Evolutionary conservation across 2,113 vertebrate species (phyloP).

Genomic region (Hiodon tergisus): DNA sequence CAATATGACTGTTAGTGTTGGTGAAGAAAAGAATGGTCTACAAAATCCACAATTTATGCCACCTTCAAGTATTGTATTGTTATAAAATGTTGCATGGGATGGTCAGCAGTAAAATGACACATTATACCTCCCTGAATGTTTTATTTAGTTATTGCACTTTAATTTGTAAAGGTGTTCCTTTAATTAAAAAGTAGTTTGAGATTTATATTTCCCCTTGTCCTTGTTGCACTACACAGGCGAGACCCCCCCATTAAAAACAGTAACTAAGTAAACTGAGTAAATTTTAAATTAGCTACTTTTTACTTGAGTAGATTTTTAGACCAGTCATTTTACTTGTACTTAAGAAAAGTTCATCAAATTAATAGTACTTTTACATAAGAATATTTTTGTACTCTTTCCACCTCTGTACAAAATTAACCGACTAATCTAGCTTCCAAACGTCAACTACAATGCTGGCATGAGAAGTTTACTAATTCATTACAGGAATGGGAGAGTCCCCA

Average conservation of each 20-base stretch:
- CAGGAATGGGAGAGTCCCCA: too few relatives aligned
- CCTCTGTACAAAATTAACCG: too few relatives aligned
- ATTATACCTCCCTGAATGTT: not conserved
- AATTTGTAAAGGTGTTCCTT: too few relatives aligned
- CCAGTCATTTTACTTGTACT: not conserved
- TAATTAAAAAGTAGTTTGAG: not conserved
- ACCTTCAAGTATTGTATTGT: too few relatives aligned
- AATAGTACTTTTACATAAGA: not conserved
- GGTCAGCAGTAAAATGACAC: too few relatives aligned
- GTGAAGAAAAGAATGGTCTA: too few relatives aligned
- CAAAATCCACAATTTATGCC: too few relatives aligned
- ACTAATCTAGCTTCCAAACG: too few relatives aligned
- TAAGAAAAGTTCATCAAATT: not conserved
- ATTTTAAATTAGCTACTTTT: slow-evolving; percentile 4
- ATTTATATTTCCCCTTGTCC: not conserved
- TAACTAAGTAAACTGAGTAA: not conserved
- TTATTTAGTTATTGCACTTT: not conserved
- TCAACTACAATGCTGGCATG: too few relatives aligned
- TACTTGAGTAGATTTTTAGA: not conserved
- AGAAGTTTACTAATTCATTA: too few relatives aligned
- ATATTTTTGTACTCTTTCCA: not conserved
- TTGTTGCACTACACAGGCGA: not conserved
- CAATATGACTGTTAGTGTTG: too few relatives aligned
- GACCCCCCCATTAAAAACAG: not conserved
- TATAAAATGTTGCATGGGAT: too few relatives aligned